These are phyloP conservation scores for Bugulina stolonifera DNA, from an alignment of 2,888 invertebrate species.

Conservation along the genomic window DNA sequence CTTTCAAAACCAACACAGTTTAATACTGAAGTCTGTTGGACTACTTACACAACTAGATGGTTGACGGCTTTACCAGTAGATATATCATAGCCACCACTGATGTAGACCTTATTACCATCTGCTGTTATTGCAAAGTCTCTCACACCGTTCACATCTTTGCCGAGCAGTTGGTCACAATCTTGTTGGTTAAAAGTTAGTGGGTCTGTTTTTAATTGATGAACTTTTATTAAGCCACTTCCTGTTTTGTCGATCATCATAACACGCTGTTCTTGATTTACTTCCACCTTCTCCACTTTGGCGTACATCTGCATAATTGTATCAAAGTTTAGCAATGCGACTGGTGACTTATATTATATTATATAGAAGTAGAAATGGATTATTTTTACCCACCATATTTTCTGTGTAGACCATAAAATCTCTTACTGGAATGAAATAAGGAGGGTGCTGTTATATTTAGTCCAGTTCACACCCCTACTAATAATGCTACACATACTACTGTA, in stretches of 20 bases:
- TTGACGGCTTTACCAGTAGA: neutral
- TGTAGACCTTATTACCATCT: neutral
- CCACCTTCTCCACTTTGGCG: constrained; percentile 12
- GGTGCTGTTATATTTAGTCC: no score
- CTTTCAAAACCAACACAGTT: neutral
- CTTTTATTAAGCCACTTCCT: neutral
- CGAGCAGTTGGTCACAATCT: neutral
- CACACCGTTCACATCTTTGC: neutral
- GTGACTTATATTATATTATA: no score
- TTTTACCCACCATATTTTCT: no score
- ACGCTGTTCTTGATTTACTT: neutral
- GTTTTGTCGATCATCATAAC: constrained; percentile 2
- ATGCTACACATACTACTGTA: no score
- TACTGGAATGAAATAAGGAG: no score
- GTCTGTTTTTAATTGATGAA: neutral
- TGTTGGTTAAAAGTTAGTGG: neutral
- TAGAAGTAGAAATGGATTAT: no score
- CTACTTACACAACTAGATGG: constrained; percentile 3
- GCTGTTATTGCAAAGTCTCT: constrained; percentile 9
- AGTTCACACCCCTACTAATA: no score
- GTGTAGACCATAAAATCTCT: no score
- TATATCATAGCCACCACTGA: constrained; percentile 9
- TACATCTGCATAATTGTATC: constrained; percentile 22
- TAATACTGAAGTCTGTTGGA: neutral
- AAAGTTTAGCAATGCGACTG: no score